Evolutionary conservation across 2,113 vertebrate genomes (phyloP).

Genomic region (Myrmophylax atrothorax): DNA sequence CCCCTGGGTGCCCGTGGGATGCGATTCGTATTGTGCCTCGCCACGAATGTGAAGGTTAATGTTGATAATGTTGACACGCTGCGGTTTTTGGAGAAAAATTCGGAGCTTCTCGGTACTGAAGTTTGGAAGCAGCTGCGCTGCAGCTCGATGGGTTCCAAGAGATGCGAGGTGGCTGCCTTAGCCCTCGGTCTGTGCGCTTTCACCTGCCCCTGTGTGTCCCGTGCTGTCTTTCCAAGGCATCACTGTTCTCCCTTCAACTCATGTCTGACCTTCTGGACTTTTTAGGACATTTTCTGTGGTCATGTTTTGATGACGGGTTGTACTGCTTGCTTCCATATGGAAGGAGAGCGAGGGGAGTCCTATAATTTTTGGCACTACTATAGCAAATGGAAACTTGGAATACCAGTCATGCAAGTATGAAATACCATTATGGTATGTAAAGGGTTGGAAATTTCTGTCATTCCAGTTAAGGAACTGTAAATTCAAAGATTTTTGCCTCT

Average conservation of each 20-base stretch:
- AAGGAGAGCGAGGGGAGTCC: slow-evolving; percentile 17
- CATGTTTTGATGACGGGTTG: neutral
- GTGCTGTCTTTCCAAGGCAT: fast-evolving
- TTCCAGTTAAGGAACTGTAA: neutral
- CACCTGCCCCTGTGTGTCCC: neutral
- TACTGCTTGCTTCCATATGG: neutral
- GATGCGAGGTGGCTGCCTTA: neutral
- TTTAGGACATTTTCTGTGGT: neutral
- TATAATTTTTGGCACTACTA: slow-evolving; percentile 13
- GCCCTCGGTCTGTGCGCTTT: neutral
- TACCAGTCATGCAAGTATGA: slow-evolving; percentile 52
- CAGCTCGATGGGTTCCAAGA: neutral
- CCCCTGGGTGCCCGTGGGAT: neutral
- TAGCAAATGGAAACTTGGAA: slow-evolving; percentile 24
- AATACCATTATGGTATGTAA: slow-evolving; percentile 11
- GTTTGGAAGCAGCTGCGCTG: neutral
- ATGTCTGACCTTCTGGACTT: neutral
- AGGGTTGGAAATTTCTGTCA: slow-evolving; percentile 23
- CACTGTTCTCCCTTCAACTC: neutral
- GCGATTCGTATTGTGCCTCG: fast-evolving
- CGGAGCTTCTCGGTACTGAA: fast-evolving
- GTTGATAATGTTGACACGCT: fast-evolving
- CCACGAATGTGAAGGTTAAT: fast-evolving
- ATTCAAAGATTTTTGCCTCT: neutral
- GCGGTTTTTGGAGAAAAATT: fast-evolving